A percentile compares a stretch with the other conserved stretches of the same genome.
phyloP scores from a whole-genome alignment of 2,797 vertebrate genomes.

The Gastrophryne carolinensis region DNA sequence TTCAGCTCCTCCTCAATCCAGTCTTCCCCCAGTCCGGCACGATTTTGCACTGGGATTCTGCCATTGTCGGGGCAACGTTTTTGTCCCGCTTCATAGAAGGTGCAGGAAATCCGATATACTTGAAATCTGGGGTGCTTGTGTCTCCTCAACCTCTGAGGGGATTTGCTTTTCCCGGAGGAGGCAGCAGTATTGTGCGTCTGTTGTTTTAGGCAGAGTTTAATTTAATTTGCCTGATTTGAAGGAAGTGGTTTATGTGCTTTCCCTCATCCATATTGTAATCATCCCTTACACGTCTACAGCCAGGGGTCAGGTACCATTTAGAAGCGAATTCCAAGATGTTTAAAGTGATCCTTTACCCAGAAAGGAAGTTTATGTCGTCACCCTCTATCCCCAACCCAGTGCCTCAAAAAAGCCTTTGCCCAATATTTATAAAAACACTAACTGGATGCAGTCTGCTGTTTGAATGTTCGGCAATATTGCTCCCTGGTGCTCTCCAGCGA shows the following conservation, averaged over 20 bases:
- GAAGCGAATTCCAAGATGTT: too few relatives aligned
- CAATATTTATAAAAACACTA: too few relatives aligned
- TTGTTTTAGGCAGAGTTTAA: slow-evolving; percentile 8
- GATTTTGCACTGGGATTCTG: slow-evolving; percentile 36
- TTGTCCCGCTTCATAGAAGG: neutral
- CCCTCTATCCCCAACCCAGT: too few relatives aligned
- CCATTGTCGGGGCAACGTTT: neutral
- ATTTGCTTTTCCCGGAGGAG: slow-evolving; percentile 19
- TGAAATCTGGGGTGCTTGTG: slow-evolving; percentile 37
- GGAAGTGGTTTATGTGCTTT: neutral
- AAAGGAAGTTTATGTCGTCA: too few relatives aligned
- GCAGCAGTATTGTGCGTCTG: slow-evolving; percentile 3
- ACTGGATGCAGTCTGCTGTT: too few relatives aligned
- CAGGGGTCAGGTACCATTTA: too few relatives aligned
- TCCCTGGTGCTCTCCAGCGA: too few relatives aligned
- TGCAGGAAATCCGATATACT: slow-evolving; percentile 51
- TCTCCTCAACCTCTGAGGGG: neutral
- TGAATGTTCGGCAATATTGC: too few relatives aligned
- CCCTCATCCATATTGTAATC: neutral
- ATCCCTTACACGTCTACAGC: too few relatives aligned
- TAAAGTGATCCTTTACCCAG: too few relatives aligned
- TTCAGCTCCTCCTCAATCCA: neutral
- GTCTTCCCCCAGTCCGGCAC: neutral
- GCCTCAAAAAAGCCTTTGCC: too few relatives aligned
- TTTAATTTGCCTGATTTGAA: slow-evolving; percentile 14